Evolutionary conservation across 1,140 invertebrate genomes (phyloP).

Genomic region (Spodoptera frugiperda): DNA sequence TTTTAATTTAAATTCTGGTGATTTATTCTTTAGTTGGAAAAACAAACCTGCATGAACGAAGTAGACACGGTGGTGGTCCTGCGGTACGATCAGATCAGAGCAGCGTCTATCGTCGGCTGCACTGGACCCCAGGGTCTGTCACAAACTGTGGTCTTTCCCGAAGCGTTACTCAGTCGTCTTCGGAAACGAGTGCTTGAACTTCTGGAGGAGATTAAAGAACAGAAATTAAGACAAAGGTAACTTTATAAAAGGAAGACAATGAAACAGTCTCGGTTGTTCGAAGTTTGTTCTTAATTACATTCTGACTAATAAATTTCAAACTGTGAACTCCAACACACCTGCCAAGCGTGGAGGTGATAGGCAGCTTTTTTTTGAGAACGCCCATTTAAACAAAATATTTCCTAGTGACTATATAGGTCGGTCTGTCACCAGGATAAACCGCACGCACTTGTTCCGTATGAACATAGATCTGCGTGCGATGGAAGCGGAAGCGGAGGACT

Average conservation of each 20-base stretch:
- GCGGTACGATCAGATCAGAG: constrained; percentile 76
- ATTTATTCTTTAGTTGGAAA: constrained; percentile 74
- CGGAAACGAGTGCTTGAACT: constrained; percentile 71
- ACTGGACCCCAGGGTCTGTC: constrained; percentile 71
- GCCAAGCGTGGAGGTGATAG: too few relatives aligned
- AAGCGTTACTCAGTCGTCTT: constrained; percentile 65
- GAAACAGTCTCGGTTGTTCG: too few relatives aligned
- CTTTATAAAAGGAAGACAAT: not conserved
- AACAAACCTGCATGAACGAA: constrained; percentile 81
- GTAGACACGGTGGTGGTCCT: constrained; percentile 76
- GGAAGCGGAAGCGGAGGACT: constrained; percentile 64
- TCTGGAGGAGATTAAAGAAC: constrained; percentile 75
- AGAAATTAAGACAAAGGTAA: constrained; percentile 75
- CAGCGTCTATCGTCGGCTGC: constrained; percentile 68
- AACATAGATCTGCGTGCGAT: constrained; percentile 77
- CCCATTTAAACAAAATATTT: too few relatives aligned
- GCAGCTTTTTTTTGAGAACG: too few relatives aligned
- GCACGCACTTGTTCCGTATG: constrained; percentile 80
- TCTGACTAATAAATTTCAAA: too few relatives aligned
- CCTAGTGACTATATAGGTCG: not conserved
- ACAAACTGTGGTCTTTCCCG: constrained; percentile 74
- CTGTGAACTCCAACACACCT: too few relatives aligned
- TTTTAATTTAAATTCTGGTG: too few relatives aligned
- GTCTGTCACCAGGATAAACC: constrained; percentile 66
- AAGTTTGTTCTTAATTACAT: too few relatives aligned